These are phyloP conservation scores for Recurvirostra avosetta DNA, from an alignment of 2,113 vertebrate genomes.

Conservation along the genomic window DNA sequence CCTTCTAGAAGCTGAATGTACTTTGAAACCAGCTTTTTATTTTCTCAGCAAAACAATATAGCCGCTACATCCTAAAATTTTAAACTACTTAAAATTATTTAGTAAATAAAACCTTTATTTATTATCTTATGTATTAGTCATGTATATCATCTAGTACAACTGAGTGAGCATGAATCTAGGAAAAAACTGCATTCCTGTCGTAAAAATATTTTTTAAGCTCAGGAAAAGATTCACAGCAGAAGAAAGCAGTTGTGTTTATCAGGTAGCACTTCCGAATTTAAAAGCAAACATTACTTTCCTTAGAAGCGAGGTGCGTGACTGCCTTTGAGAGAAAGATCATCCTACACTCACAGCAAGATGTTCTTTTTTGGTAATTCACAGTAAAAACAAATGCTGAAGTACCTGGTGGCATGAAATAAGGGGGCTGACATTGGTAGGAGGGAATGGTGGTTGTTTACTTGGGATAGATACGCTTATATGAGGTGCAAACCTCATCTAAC, in stretches of 20 bases:
- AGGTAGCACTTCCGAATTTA: neutral
- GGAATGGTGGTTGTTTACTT: slow-evolving; percentile 54
- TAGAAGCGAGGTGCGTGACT: slow-evolving; percentile 11
- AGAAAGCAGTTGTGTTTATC: neutral
- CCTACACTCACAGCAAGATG: slow-evolving; percentile 22
- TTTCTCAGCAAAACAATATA: neutral
- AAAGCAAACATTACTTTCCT: neutral
- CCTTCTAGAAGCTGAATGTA: neutral
- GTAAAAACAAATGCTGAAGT: slow-evolving; percentile 47
- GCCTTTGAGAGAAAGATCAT: neutral
- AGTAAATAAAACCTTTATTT: neutral
- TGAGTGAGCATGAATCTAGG: neutral
- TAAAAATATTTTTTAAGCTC: neutral
- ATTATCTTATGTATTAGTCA: neutral
- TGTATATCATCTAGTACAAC: neutral
- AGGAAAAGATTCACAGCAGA: neutral
- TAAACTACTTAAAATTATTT: neutral
- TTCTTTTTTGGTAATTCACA: slow-evolving; percentile 56
- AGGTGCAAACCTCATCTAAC: slow-evolving; percentile 73
- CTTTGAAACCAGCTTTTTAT: neutral
- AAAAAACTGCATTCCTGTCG: neutral
- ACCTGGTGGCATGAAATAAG: slow-evolving; percentile 4
- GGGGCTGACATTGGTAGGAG: slow-evolving; percentile 29
- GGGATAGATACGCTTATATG: slow-evolving; percentile 37
- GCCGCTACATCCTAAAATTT: neutral